phyloP scores from a whole-genome alignment of 2,888 invertebrate species.

The Acanthococcus lagerstroemiae region DNA sequence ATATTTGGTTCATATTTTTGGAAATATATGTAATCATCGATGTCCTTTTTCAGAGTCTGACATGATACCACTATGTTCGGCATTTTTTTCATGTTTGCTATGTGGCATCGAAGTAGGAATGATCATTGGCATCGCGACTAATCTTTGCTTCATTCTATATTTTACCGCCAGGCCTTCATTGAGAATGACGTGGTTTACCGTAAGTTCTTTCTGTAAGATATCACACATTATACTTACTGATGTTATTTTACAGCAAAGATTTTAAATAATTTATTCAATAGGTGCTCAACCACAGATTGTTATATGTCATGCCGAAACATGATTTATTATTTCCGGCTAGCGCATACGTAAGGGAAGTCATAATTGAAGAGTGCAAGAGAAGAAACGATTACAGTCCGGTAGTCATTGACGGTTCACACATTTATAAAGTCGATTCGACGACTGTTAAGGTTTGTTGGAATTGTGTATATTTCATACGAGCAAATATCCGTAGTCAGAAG shows the following conservation, averaged over 20 bases:
- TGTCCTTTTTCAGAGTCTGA: constrained; percentile 48
- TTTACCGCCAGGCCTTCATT: constrained; percentile 46
- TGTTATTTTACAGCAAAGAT: constrained; percentile 1
- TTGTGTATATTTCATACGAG: too few species aligned
- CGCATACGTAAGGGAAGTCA: constrained; percentile 53
- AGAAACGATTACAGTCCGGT: constrained; percentile 35
- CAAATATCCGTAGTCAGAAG: too few species aligned
- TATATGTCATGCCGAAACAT: constrained; percentile 54
- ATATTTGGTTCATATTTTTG: too few species aligned
- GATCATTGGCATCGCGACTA: constrained; percentile 48
- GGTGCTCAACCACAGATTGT: constrained; percentile 8
- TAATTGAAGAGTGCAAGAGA: constrained; percentile 40
- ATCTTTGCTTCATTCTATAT: constrained; percentile 47
- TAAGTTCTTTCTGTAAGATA: constrained; percentile 33
- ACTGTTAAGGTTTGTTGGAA: constrained; percentile 47
- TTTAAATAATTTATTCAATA: constrained; percentile 4
- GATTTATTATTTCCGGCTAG: constrained; percentile 71
- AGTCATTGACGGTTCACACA: constrained; percentile 43
- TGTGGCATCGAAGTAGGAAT: constrained; percentile 58
- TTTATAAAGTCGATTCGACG: constrained; percentile 52
- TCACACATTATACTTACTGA: neutral
- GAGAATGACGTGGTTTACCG: constrained; percentile 39
- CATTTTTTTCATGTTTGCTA: constrained; percentile 50
- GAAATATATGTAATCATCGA: too few species aligned
- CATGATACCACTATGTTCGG: constrained; percentile 49